Conservation (phyloP, 1,140 invertebrate species). For the Tetranychus cinnabarinus region DNA sequence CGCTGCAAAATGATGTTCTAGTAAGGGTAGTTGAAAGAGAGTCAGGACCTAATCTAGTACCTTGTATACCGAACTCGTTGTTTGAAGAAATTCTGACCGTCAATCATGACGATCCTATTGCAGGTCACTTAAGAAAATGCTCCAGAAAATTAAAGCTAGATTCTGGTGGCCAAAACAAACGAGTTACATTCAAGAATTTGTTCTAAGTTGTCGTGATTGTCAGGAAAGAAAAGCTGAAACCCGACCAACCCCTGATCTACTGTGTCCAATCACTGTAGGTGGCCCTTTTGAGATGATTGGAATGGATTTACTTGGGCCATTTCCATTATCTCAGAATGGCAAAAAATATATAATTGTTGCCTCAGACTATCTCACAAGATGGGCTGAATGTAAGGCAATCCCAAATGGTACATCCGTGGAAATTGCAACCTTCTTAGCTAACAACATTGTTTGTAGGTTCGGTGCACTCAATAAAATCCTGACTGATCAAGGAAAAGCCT, state of each 20-base stretch:
- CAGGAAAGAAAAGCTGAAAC: not conserved
- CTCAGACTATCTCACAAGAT: conserved; percentile 16
- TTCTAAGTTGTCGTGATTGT: not conserved
- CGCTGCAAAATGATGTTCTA: not conserved
- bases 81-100: not conserved
- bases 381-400: conserved; percentile 9
- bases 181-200: not conserved
- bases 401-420: not conserved
- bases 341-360: conserved; percentile 15
- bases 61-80: not conserved
- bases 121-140: conserved; percentile 3
- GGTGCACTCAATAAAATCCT: conserved; percentile 18
- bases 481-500: not conserved
- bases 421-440: conserved; percentile 12
- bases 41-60: not conserved
- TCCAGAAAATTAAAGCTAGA: not conserved
- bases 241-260: not conserved
- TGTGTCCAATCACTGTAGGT: conserved; percentile 4
- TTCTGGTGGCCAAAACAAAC: conserved; percentile 1
- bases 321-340: conserved; percentile 9
- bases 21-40: not conserved
- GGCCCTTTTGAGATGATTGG: conserved; percentile 12
- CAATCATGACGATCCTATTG: not conserved
- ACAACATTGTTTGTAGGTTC: conserved; percentile 18
- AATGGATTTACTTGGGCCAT: conserved; percentile 13